phyloP scores from a whole-genome alignment of 2,888 invertebrate genomes.

The Morpho deidamia region DNA sequence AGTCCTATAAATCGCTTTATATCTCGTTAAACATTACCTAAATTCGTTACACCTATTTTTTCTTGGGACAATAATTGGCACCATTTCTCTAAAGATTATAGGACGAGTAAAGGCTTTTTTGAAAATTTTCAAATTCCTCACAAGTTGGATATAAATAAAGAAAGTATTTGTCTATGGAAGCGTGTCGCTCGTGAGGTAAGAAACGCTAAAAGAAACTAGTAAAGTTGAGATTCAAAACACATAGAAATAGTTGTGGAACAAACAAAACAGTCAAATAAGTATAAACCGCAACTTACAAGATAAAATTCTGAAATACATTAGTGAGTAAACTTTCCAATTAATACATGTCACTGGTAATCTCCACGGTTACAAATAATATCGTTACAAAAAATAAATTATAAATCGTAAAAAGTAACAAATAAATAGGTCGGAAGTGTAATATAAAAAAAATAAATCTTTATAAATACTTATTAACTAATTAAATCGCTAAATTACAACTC shows the following conservation, averaged over 20 bases:
- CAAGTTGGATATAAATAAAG: constrained; percentile 10
- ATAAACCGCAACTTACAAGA: constrained; percentile 68
- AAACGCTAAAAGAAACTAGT: constrained; percentile 56
- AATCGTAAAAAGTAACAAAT: constrained; percentile 56
- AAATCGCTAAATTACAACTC: constrained; percentile 27
- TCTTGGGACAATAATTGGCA: constrained; percentile 57
- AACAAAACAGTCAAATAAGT: constrained; percentile 58
- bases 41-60: constrained; percentile 46
- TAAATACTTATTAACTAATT: constrained; percentile 69
- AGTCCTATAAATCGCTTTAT: constrained; percentile 49
- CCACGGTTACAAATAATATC: constrained; percentile 34
- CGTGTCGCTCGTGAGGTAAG: constrained; percentile 32
- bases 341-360: constrained; percentile 45
- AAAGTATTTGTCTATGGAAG: constrained; percentile 10
- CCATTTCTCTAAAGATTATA: constrained; percentile 42
- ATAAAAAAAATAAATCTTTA: constrained; percentile 68
- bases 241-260: constrained; percentile 53
- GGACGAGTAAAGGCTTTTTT: constrained; percentile 17
- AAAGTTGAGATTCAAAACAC: constrained; percentile 64
- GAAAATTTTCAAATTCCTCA: constrained; percentile 12
- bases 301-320: constrained; percentile 36
- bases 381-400: constrained; percentile 38
- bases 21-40: constrained; percentile 39
- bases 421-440: constrained; percentile 62
- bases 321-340: constrained; percentile 5